Evolutionary conservation across 2,797 vertebrate genomes (phyloP), one percentile per base, ranked within the genome.

Genomic region (Cirrhinus mrigala): DNA sequence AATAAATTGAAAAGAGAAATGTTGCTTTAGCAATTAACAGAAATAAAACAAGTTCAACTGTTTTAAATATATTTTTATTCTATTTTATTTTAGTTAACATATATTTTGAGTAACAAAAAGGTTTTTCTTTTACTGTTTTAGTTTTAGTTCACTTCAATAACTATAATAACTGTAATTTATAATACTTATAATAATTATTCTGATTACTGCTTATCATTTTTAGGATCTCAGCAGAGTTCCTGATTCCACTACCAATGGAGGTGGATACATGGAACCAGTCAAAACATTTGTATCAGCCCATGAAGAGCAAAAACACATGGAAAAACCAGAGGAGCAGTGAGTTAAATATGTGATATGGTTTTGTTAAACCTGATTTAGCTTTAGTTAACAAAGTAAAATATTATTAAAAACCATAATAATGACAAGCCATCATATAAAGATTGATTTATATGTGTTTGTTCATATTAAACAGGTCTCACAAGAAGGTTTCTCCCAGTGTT

Each of bases 321-420:
- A 87, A 68, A 84, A 24, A 16, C 62, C 84, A 58, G 87, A 83
- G 33, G 83, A 91, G 37, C 82, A 85, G 94, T 95, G 87, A 92
- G 94, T 83, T 75, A 44, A 16, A 74, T 58, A 74, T 24, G 48
- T 24, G 7, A 73, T 15, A 18, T 50, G 4, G 20, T 79, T 66
- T 40, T 48, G 8, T 9, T 48, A 22, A 29, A 12, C 40, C 9
- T 27, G 22, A n/a, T 52, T 33, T 52, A 62, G 14, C 58, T 18
- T 62, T 15, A 12, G 73, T 29, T 8, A 60, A 48, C 16, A 81
- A 33, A 58, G 2, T 44, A 18, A 22, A 29, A 29, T 22, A 10
- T 15, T 48, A 56, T 70, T 69, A 44, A 37, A 48, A 20, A 46
- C 56, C 22, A 60, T 24, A 76, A 56, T 24, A 33, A 68, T 83